Percentiles rank a stretch among this genome's conserved stretches.
Conservation (phyloP, 2,888 invertebrate species). For the Noctua fimbriata region DNA sequence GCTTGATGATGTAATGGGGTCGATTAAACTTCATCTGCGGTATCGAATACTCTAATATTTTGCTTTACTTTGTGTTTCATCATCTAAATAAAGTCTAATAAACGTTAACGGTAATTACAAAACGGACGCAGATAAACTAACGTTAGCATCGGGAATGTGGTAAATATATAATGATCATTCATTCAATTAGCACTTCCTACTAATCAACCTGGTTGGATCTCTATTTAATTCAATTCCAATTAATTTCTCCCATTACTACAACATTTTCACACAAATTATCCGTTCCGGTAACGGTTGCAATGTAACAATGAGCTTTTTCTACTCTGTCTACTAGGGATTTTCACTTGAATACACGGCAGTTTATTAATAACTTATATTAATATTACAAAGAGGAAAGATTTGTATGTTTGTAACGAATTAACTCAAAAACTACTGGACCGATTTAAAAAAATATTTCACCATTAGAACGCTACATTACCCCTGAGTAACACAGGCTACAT, state of each 20-base stretch:
- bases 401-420: too few species aligned
- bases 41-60: not conserved
- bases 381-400: too few species aligned
- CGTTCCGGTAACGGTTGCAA: not conserved
- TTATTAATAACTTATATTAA: not conserved
- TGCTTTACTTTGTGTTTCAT: not conserved
- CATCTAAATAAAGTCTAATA: not conserved
- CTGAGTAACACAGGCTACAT: too few species aligned
- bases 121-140: constrained; percentile 7
- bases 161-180: not conserved
- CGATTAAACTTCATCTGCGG: not conserved
- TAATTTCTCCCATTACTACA: not conserved
- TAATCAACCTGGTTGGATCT: constrained; percentile 3
- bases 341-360: not conserved
- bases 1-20: not conserved
- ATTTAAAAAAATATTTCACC: too few species aligned
- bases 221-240: not conserved
- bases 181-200: not conserved
- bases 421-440: too few species aligned
- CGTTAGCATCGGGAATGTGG: not conserved
- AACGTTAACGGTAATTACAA: not conserved
- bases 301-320: not conserved
- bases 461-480: too few species aligned
- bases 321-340: not conserved
- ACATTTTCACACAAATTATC: not conserved